phyloP scores from a whole-genome alignment of 2,888 invertebrate genomes.

The Nephrotoma appendiculata region DNA sequence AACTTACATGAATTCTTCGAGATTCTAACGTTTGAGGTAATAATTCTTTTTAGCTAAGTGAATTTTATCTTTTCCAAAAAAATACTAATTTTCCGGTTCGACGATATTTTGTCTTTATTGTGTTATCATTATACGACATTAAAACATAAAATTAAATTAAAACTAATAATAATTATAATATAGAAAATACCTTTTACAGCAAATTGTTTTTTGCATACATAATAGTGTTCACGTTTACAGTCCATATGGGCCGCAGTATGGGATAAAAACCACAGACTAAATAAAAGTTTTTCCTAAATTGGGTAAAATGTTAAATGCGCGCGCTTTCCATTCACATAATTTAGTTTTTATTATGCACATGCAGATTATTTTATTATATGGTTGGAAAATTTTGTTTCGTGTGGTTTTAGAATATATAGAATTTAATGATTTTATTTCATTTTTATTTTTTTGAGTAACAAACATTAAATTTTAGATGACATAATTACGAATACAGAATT shows the following conservation, averaged over 20 bases:
- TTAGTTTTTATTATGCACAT: background rate
- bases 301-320: background rate
- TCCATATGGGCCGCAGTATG: background rate
- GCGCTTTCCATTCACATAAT: background rate
- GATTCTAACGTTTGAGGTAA: background rate
- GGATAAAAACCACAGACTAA: background rate
- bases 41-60: background rate
- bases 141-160: background rate
- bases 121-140: background rate
- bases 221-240: background rate
- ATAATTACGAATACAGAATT: background rate
- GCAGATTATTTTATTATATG: background rate
- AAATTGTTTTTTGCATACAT: background rate
- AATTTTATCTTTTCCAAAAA: background rate
- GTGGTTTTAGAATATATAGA: background rate
- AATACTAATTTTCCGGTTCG: background rate
- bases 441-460: background rate
- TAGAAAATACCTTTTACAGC: background rate
- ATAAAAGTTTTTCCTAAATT: background rate
- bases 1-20: background rate
- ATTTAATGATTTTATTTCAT: background rate
- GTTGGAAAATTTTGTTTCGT: background rate
- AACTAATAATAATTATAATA: background rate
- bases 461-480: background rate
- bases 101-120: background rate